Evolutionary conservation across 2,113 vertebrate genomes (phyloP), one percentile per base, ranked within the genome.

Genomic region (Archilochus colubris): DNA sequence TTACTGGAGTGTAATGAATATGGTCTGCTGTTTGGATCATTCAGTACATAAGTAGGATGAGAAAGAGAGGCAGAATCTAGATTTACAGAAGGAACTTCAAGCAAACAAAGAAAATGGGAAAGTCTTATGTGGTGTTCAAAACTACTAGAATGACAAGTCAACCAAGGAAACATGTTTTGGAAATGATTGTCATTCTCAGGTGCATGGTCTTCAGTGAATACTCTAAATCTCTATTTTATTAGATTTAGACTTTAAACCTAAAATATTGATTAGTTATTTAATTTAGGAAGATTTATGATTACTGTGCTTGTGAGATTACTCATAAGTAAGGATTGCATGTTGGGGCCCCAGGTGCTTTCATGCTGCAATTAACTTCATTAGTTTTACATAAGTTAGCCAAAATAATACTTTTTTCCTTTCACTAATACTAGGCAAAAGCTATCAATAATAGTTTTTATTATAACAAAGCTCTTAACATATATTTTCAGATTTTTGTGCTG

Each of bases 101-200:
- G 17, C 3, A 16, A 89, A 91, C 82, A 93, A 93, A 95, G 87
- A 68, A 79, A 82, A 83, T 82, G 20, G 76, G 24, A 14, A 74
- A 50, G 75, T 85, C 51, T 86, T n/a, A 59, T 92, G 55, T 55
- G 46, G 7, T 77, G 21, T 68, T 82, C 69, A 51, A 84, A 94
- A 59, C 46, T 57, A 16, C 31, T 48, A 59, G 75, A 69, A 94
- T 46, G 62, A 59, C 30, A 58, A 38, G 53, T 72, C 44, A 36
- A 6, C 25, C 40, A 40, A 67, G 33, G 54, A 59, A 30, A 17
- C 24, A 27, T 25, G 36, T 73, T 58, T 4, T 8, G 12, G 40
- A 78, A 54, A 2, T 53, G 21, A 43, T 18, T 38, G 58, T 79
- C 24, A 21, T 76, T 85, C 22, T 10, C 28, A 69, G 59, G 33